Percentiles rank a stretch among this genome's conserved stretches.
Conservation (phyloP, 2,797 vertebrate species). For the Aeoliscus strigatus region DNA sequence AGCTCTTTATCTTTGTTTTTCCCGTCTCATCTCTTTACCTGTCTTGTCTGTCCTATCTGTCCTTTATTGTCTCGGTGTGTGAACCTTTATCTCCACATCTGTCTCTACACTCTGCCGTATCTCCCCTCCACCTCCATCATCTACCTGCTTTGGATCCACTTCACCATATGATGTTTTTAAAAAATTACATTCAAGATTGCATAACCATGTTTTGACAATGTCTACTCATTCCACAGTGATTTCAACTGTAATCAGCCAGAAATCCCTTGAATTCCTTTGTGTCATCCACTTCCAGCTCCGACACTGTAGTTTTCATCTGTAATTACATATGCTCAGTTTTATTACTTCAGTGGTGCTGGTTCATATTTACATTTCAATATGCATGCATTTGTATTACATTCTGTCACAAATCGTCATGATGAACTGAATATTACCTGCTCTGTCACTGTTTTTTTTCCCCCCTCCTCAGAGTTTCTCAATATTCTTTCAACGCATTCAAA, state of each 20-base stretch:
- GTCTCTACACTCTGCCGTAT: conserved; percentile 43
- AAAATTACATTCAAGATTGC: conserved; percentile 12
- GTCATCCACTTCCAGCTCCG: too few species aligned
- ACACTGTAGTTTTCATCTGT: too few species aligned
- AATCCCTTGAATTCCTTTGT: too few species aligned
- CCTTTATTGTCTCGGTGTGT: conserved; percentile 32
- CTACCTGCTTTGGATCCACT: conserved; percentile 28
- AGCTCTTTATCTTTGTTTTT: conserved; percentile 57
- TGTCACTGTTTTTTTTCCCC: too few species aligned
- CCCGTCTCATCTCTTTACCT: conserved; percentile 35
- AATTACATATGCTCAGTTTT: too few species aligned
- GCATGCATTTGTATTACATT: conserved; percentile 17
- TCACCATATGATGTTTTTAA: conserved; percentile 15
- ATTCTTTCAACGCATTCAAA: conserved; percentile 19
- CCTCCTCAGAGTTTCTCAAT: conserved; percentile 20
- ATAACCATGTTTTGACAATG: conserved; percentile 8
- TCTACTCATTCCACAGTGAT: too few species aligned
- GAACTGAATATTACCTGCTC: conserved; percentile 10
- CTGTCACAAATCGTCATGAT: conserved; percentile 10
- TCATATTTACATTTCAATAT: conserved; percentile 33
- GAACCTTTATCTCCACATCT: conserved; percentile 40
- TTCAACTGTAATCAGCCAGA: background rate
- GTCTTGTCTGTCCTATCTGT: conserved; percentile 45
- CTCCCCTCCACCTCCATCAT: conserved; percentile 38
- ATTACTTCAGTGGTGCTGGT: conserved; percentile 12